Evolutionary conservation across 2,113 vertebrate genomes (phyloP).

Genomic region (Nannobrachium achirus): DNA sequence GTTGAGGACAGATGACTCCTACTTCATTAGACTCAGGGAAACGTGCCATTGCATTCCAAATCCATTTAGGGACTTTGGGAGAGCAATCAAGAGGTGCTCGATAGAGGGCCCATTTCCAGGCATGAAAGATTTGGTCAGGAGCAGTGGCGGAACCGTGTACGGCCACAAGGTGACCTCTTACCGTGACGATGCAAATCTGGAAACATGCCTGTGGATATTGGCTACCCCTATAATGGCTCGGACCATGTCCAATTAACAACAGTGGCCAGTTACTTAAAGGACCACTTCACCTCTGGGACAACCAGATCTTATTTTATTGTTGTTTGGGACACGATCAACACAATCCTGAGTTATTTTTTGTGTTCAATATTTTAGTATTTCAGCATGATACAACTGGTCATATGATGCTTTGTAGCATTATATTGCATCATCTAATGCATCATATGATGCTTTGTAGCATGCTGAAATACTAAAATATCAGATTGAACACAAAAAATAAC

Average conservation of each 20-base stretch:
- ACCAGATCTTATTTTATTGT: too few species aligned
- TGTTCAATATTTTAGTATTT: too few species aligned
- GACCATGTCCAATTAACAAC: constrained; percentile 38
- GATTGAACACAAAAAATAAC: too few species aligned
- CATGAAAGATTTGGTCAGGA: constrained; percentile 44
- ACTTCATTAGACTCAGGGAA: constrained; percentile 33
- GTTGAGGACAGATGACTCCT: constrained; percentile 55
- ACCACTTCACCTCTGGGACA: too few species aligned
- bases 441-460: too few species aligned
- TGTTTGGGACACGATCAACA: too few species aligned
- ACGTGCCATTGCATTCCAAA: constrained; percentile 57
- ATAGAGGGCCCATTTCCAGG: constrained; percentile 57
- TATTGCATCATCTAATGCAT: too few species aligned
- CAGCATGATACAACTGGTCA: too few species aligned
- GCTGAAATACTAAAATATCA: too few species aligned
- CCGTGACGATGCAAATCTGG: constrained; percentile 60
- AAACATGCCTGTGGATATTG: constrained; percentile 54
- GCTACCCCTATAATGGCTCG: constrained; percentile 22
- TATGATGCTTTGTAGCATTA: too few species aligned
- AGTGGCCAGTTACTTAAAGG: too few species aligned
- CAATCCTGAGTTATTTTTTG: too few species aligned
- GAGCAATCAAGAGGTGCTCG: constrained; percentile 49
- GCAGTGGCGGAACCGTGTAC: constrained; percentile 22
- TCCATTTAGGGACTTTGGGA: constrained; percentile 67
- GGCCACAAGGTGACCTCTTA: constrained; percentile 65